These are phyloP conservation scores for Drosophila melanosoma DNA, from an alignment of 2,888 invertebrate genomes.

Conservation along the genomic window DNA sequence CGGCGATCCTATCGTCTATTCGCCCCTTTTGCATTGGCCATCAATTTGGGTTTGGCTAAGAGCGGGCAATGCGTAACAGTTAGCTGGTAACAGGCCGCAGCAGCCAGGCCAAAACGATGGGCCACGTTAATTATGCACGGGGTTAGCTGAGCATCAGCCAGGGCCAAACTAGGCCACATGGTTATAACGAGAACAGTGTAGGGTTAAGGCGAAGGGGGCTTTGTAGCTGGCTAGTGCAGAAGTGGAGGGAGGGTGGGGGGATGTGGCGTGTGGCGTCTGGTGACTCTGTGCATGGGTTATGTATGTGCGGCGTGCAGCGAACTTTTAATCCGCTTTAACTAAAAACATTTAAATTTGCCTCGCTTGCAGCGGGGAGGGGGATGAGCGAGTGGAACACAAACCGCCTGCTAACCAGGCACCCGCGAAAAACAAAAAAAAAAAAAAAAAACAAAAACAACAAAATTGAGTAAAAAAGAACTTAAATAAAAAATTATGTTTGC, in stretches of 20 bases:
- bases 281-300: conserved; percentile 69
- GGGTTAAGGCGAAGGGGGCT: neutral
- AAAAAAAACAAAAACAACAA: conserved; percentile 15
- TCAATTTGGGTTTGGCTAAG: conserved; percentile 67
- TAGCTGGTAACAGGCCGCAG: conserved; percentile 19
- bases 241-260: neutral
- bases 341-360: conserved; percentile 79
- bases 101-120: conserved; percentile 55
- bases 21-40: conserved; percentile 49
- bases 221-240: conserved; percentile 21
- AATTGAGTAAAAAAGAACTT: conserved; percentile 15
- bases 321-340: conserved; percentile 81
- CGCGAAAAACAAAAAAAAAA: conserved; percentile 26
- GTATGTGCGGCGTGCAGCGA: conserved; percentile 81
- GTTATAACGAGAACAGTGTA: conserved; percentile 22
- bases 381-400: conserved; percentile 13
- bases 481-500: conserved; percentile 52
- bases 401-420: conserved; percentile 48
- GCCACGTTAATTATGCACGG: conserved; percentile 69
- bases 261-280: conserved; percentile 6
- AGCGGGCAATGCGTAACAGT: conserved; percentile 64
- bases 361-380: conserved; percentile 16
- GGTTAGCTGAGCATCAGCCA: conserved; percentile 63
- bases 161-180: conserved; percentile 79
- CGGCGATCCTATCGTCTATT: conserved; percentile 1